Evolutionary conservation across 2,888 invertebrate species (phyloP), one percentile per base, ranked within the genome.

Genomic region (Furcula furcula): DNA sequence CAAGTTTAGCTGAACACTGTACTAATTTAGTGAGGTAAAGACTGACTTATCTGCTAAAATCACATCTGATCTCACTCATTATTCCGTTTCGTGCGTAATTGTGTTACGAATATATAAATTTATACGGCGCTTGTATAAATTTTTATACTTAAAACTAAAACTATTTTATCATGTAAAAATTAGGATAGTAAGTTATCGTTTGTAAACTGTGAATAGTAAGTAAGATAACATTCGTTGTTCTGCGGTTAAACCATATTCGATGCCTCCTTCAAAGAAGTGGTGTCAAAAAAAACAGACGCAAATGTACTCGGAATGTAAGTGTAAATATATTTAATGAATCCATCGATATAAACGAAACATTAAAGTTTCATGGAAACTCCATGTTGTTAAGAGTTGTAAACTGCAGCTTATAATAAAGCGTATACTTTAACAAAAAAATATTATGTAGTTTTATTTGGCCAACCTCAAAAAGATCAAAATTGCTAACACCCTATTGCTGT

Each of bases 381-480:
- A 71, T 78, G 75, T 77, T 83, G 76, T 80, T 85, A 76, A 78
- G 70, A 78, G 79, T 79, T 84, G 77, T 81, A 80, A 83, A 76
- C 69, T 67, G 71, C 79, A 76, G 82, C 83, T 84, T 82, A 73
- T 71, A 76, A 76, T 81, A 77, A 83, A 85, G 76, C 65, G 63
- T 77, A 75, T 80, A 79, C 67, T 78, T 76, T 72, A 54, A 70
- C 57, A 58, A 61, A 46, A 10, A 23, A 21, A 12, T 4, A 3
- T 2, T 23, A 7, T 12, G 15, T 30, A 2, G 32, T 37, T 39
- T 49, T 30, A 44, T 42, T 37, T 27, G 36, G 34, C 29, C 51
- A 49, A 36, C 11, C 16, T 10, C 10, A 16, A 22, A 3, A 7
- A 14, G 6, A 9, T n/a, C 1, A 1, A 12, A 12, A 19, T 10